Conservation (phyloP, 2,113 vertebrate species). For the Myrmophylax atrothorax region DNA sequence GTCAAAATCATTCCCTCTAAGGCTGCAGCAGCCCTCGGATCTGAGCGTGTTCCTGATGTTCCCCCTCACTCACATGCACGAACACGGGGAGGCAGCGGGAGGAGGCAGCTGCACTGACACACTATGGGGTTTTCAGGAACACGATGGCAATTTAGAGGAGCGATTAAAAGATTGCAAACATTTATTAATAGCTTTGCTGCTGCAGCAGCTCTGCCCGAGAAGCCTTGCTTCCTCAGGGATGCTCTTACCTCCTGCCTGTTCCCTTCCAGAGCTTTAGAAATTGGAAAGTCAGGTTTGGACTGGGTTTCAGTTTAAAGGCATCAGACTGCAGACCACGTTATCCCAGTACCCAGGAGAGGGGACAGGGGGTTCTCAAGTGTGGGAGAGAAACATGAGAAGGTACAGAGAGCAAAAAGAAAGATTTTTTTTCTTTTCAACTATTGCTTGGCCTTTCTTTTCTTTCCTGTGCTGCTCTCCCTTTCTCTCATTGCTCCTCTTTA, state of each 20-base stretch:
- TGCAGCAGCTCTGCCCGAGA: slow-evolving; percentile 41
- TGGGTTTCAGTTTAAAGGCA: background rate
- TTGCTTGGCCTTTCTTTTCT: background rate
- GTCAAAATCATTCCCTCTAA: slow-evolving; percentile 40
- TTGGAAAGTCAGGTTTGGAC: background rate
- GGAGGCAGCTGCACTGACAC: slow-evolving; percentile 58
- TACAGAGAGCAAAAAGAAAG: background rate
- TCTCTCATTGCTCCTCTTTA: background rate
- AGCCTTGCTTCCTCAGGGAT: slow-evolving; percentile 44
- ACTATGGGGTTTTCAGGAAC: slow-evolving; percentile 55
- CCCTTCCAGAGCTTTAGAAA: background rate
- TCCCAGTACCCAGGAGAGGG: background rate
- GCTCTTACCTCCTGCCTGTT: background rate
- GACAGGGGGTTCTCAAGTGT: background rate
- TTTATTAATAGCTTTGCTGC: slow-evolving; percentile 67
- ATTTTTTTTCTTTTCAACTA: background rate
- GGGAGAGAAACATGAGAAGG: background rate
- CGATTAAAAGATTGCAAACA: slow-evolving; percentile 69
- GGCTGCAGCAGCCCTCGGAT: slow-evolving; percentile 23
- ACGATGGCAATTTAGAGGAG: slow-evolving; percentile 61
- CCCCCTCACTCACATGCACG: slow-evolving; percentile 59
- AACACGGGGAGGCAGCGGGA: slow-evolving; percentile 43
- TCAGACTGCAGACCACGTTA: background rate
- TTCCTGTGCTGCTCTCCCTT: background rate
- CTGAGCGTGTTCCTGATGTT: slow-evolving; percentile 59